These are phyloP conservation scores for Entosphenus tridentatus DNA, from an alignment of 2,113 vertebrate species.

Conservation along the genomic window DNA sequence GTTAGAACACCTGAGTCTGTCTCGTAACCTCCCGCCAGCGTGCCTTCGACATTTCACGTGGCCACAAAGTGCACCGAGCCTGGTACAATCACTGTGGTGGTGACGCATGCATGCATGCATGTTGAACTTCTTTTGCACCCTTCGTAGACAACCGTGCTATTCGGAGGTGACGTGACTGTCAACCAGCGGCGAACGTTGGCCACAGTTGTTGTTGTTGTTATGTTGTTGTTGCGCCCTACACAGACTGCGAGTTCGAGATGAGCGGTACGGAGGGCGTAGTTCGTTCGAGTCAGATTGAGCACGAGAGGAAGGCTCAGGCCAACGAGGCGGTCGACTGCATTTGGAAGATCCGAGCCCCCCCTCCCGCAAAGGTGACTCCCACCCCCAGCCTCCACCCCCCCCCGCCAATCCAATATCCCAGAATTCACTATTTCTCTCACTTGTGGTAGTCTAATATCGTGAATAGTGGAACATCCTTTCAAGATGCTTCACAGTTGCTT, in stretches of 20 bases:
- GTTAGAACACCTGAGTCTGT: too few species aligned
- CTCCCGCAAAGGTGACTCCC: constrained; percentile 73
- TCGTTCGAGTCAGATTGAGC: constrained; percentile 75
- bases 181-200: too few species aligned
- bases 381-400: neutral
- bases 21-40: too few species aligned
- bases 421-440: neutral
- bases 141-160: too few species aligned
- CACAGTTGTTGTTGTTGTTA: constrained; percentile 6
- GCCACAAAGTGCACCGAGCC: constrained; percentile 12
- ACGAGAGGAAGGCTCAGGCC: constrained; percentile 70
- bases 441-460: neutral
- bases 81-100: constrained; percentile 16
- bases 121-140: constrained; percentile 16
- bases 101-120: constrained; percentile 19
- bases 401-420: neutral
- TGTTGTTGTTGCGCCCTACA: constrained; percentile 20
- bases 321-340: constrained; percentile 88
- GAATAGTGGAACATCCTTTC: neutral
- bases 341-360: constrained; percentile 89
- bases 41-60: constrained; percentile 7
- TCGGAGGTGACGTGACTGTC: too few species aligned
- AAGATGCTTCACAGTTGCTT: neutral
- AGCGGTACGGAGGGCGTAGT: constrained; percentile 89
- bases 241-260: constrained; percentile 94